Base-by-base conservation (phyloP, 2,113 vertebrate species). In the Felis chaus region DNA sequence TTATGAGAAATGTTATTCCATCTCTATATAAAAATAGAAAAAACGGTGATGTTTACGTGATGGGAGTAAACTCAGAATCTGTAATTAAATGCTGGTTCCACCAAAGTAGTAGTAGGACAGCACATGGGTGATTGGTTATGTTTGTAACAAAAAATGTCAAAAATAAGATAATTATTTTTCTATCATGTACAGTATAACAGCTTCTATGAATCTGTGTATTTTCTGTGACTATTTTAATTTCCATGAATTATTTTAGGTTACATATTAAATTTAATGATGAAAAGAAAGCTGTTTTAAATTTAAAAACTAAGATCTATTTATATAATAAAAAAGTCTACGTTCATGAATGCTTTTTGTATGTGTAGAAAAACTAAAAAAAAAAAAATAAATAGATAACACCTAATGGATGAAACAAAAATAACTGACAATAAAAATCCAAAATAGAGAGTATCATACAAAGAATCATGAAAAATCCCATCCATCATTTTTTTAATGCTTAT, bases 211-310 rank as follows among this genome's bases (percentile, higher is more conserved):
- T 1, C 25, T 50, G 45, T 57, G 25, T 1, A 69, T 80, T 97
- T 91, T 87, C 48, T 89, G 29, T 91, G 45, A 45, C 45, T 45
- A 55, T 63, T 91, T 93, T 88, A 90, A 93, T 95, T 31, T 69
- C 7, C 41, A 57, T 69, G 21, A 97, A 61, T 68, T 96, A 94
- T 36, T 96, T 80, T 63, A 81, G 48, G 9, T 66, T 78, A 48
- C 36, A 50, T 71, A 65, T 65, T 63, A 71, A 55, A 74, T 91
- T 41, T 33, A 94, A 74, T 16, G 33, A 25, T 74, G 7, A n/a
- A 97, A 87, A 3, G 2, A 91, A 95, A 65, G 80, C 19, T 16
- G 16, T 25, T 66, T n/a, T 50, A 91, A 91, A 78, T 93, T 92
- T 29, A 83, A 95, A 95, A 94, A 80, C 50, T 66, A 68, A 82